phyloP scores from a whole-genome alignment of 2,888 invertebrate genomes.

The Hipparchia semele region DNA sequence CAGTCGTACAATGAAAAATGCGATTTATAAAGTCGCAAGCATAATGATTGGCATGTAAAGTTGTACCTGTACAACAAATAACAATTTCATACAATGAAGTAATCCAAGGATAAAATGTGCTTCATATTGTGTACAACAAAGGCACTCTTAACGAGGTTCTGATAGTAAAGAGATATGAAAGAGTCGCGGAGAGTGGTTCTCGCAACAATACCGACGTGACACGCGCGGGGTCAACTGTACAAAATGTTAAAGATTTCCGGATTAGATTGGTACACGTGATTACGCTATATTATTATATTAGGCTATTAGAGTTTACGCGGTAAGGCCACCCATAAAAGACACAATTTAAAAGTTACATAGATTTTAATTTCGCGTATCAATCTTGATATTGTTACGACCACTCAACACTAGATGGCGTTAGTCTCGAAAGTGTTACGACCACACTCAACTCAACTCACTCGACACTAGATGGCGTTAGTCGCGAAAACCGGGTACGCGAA shows the following conservation, averaged over 20 bases:
- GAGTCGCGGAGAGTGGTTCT: constrained; percentile 5
- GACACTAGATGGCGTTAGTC: too few species aligned
- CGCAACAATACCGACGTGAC: constrained; percentile 10
- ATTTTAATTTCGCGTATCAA: too few species aligned
- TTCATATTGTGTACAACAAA: constrained; percentile 3
- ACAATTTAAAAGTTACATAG: neutral
- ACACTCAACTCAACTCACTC: too few species aligned
- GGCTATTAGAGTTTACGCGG: neutral
- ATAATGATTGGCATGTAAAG: neutral
- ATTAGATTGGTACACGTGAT: constrained; percentile 14
- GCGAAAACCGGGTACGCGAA: too few species aligned
- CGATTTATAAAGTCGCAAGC: neutral
- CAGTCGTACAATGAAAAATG: neutral
- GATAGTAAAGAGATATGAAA: constrained; percentile 10
- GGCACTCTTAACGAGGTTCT: constrained; percentile 1
- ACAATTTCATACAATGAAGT: neutral
- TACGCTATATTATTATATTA: neutral
- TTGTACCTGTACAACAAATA: neutral
- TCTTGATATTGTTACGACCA: too few species aligned
- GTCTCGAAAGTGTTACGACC: too few species aligned
- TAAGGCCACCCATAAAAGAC: neutral
- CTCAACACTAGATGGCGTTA: too few species aligned
- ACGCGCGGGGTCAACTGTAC: constrained; percentile 12
- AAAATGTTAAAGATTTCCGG: constrained; percentile 15
- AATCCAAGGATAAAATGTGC: neutral